Conservation (phyloP, 1,140 invertebrate genomes). For the Drosophila baimaii region DNA sequence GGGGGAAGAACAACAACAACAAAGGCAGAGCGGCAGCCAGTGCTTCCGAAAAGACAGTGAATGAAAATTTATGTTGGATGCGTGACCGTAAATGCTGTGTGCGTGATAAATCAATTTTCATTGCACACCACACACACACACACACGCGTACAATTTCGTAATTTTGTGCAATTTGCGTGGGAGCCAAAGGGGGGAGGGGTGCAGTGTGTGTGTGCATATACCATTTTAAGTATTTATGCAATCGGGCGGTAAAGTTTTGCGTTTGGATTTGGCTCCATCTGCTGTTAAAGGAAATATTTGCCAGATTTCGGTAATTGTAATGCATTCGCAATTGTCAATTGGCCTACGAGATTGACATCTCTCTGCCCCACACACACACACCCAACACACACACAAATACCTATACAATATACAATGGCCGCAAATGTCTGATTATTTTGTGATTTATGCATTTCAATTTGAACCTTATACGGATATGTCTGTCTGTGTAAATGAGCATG, state of each 20-base stretch:
- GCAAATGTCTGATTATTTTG: slow-evolving; percentile 76
- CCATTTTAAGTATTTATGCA: slow-evolving; percentile 76
- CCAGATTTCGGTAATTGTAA: slow-evolving; percentile 72
- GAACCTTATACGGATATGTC: slow-evolving; percentile 56
- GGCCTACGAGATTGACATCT: slow-evolving; percentile 76
- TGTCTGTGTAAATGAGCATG: slow-evolving; percentile 58
- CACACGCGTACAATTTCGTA: slow-evolving; percentile 61
- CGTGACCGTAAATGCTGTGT: slow-evolving; percentile 80
- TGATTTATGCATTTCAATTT: slow-evolving; percentile 78
- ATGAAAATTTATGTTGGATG: slow-evolving; percentile 82
- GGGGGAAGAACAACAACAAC: slow-evolving; percentile 23
- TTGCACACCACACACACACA: slow-evolving; percentile 54
- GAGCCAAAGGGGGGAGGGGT: slow-evolving; percentile 1
- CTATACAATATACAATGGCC: slow-evolving; percentile 16
- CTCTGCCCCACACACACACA: background rate
- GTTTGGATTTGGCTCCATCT: slow-evolving; percentile 33
- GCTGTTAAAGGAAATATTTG: slow-evolving; percentile 69
- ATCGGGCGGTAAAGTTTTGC: slow-evolving; percentile 48
- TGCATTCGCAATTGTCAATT: slow-evolving; percentile 74
- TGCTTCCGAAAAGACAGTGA: slow-evolving; percentile 73
- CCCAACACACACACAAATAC: background rate
- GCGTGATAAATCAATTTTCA: slow-evolving; percentile 82
- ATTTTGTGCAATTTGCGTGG: slow-evolving; percentile 72
- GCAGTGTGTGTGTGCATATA: slow-evolving; percentile 33
- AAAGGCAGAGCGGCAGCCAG: slow-evolving; percentile 38